A percentile compares a stretch with the other conserved stretches of the same genome.
Evolutionary conservation across 2,113 vertebrate species (phyloP).

Genomic region (Pterocles orientalis): DNA sequence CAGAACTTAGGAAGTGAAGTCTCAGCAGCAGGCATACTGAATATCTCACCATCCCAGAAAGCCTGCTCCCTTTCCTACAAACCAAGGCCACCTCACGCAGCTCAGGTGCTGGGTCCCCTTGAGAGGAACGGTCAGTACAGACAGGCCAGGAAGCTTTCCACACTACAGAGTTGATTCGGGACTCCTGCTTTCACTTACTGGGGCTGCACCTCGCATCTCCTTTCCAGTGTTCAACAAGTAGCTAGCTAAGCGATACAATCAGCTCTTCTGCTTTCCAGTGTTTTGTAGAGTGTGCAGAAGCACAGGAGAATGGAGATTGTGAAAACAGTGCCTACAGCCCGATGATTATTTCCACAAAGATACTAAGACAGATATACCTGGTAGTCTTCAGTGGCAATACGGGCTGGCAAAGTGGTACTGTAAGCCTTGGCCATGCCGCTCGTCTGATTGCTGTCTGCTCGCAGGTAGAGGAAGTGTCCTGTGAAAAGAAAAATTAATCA

Average conservation of each 20-base stretch:
- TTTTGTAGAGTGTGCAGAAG: background rate
- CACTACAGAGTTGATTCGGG: background rate
- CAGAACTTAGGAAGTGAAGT: background rate
- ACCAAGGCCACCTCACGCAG: background rate
- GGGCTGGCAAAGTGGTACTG: slow-evolving; percentile 77
- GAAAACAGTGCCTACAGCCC: background rate
- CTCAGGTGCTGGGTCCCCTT: background rate
- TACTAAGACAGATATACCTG: slow-evolving; percentile 72
- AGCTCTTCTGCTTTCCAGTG: background rate
- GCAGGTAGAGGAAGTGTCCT: slow-evolving; percentile 86
- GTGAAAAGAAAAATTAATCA: background rate
- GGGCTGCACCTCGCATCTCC: background rate
- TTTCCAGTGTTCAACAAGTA: background rate
- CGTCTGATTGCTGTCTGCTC: slow-evolving; percentile 64
- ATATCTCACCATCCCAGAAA: background rate
- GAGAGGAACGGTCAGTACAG: background rate
- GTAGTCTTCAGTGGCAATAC: slow-evolving; percentile 69
- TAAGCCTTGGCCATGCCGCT: slow-evolving; percentile 64
- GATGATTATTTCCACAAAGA: background rate
- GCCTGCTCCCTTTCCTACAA: background rate
- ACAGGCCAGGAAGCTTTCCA: background rate
- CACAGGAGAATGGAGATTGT: background rate
- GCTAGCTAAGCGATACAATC: background rate
- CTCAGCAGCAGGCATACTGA: background rate
- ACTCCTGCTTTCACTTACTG: background rate